Evolutionary conservation across 92 coral and sea anemone species (phyloP).

Genomic region (Bergia puertoricense): DNA sequence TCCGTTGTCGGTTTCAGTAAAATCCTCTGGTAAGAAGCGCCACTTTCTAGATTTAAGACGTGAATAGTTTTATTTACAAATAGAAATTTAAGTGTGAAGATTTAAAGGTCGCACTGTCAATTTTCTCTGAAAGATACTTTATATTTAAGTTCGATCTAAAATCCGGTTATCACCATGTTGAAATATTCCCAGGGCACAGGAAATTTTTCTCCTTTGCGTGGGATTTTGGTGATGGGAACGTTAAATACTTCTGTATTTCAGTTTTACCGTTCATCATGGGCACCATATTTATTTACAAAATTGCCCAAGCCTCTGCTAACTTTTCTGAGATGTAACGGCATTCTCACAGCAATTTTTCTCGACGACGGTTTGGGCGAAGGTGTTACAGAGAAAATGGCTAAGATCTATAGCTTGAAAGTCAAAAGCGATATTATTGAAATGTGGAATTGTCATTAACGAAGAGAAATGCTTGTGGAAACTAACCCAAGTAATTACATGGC

Average conservation of each 20-base stretch:
- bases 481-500: conserved; percentile 32
- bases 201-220: conserved; percentile 44
- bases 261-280: conserved; percentile 31
- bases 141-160: conserved; percentile 54
- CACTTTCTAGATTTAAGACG: conserved; percentile 53
- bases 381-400: neutral
- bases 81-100: conserved; percentile 56
- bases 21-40: conserved; percentile 49
- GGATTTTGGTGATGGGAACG: conserved; percentile 51
- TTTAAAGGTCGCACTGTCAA: conserved; percentile 29
- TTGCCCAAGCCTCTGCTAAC: conserved; percentile 12
- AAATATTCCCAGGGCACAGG: conserved; percentile 51
- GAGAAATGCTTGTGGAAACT: conserved; percentile 45
- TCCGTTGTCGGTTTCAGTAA: conserved; percentile 45
- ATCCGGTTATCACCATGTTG: conserved; percentile 63
- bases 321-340: conserved; percentile 4
- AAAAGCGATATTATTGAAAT: conserved; percentile 19
- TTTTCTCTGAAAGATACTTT: conserved; percentile 38
- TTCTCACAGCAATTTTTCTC: conserved; percentile 32
- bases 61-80: conserved; percentile 44
- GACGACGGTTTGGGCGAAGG: conserved; percentile 19
- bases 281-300: conserved; percentile 35
- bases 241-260: conserved; percentile 16
- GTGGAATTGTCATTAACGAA: conserved; percentile 35
- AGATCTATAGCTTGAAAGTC: neutral